phyloP scores from a whole-genome alignment of 2,888 invertebrate species.

The Volucella inanis region DNA sequence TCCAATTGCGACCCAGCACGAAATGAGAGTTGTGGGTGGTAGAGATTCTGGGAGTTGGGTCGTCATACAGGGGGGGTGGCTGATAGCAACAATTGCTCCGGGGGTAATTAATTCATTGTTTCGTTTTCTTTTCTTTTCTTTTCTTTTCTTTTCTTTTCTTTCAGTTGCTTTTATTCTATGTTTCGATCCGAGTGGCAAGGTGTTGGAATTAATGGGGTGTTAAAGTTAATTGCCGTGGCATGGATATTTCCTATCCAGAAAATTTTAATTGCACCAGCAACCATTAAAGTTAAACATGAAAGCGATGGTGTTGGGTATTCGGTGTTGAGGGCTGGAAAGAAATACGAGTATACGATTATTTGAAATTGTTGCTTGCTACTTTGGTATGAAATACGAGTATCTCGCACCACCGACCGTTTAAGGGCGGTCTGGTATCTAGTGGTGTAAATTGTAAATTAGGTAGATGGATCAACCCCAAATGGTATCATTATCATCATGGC shows the following conservation, averaged over 20 bases:
- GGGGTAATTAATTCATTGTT: slow-evolving; percentile 74
- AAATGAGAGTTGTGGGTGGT: slow-evolving; percentile 1
- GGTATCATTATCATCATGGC: slow-evolving; percentile 42
- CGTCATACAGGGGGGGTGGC: neutral
- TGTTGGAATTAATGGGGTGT: slow-evolving; percentile 74
- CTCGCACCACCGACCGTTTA: neutral
- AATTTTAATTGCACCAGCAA: slow-evolving; percentile 71
- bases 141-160: slow-evolving; percentile 56
- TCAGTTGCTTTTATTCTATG: neutral
- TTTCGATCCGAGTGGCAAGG: slow-evolving; percentile 53
- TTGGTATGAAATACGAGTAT: slow-evolving; percentile 28
- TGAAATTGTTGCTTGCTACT: slow-evolving; percentile 68
- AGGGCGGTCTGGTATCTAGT: slow-evolving; percentile 11
- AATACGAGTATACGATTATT: too few species aligned
- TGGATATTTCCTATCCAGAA: slow-evolving; percentile 74
- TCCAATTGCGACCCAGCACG: slow-evolving; percentile 71
- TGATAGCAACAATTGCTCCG: slow-evolving; percentile 73
- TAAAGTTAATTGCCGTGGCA: slow-evolving; percentile 75
- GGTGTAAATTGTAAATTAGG: slow-evolving; percentile 70
- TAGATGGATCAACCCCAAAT: slow-evolving; percentile 63
- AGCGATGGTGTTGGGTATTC: neutral
- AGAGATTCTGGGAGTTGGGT: neutral
- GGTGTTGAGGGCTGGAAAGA: slow-evolving; percentile 16
- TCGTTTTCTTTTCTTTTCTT: slow-evolving; percentile 60
- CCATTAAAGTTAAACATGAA: slow-evolving; percentile 54